A percentile compares a stretch with the other conserved stretches of the same genome.
Evolutionary conservation across 2,888 invertebrate genomes (phyloP).

Genomic region (Lingula anatina): DNA sequence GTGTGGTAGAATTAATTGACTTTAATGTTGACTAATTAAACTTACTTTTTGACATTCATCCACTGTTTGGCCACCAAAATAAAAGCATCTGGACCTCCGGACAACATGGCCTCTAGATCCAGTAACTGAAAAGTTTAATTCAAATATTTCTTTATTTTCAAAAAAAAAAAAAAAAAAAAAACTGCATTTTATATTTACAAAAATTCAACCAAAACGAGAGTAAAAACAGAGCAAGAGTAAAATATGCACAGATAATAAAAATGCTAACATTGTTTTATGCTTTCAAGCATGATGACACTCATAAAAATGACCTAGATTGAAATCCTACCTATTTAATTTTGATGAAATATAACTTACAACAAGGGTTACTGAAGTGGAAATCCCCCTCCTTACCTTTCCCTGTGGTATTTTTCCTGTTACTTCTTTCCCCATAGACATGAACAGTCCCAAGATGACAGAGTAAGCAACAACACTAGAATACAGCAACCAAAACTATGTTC

Average conservation of each 20-base stretch:
- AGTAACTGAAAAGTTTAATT: conserved; percentile 20
- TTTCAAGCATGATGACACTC: too few species aligned
- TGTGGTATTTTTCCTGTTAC: conserved; percentile 35
- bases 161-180: not conserved
- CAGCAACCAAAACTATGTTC: not conserved
- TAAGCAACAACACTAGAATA: conserved; percentile 37
- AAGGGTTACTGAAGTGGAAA: too few species aligned
- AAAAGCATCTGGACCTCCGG: conserved; percentile 43
- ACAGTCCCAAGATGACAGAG: conserved; percentile 35
- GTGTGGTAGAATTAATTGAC: not conserved
- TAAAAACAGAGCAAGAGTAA: too few species aligned
- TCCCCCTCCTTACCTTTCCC: conserved; percentile 30
- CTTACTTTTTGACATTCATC: conserved; percentile 37
- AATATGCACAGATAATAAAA: too few species aligned
- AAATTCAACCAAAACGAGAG: too few species aligned
- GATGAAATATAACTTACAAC: not conserved
- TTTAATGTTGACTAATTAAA: not conserved
- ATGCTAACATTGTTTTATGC: too few species aligned
- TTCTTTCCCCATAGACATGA: conserved; percentile 39
- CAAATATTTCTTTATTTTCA: not conserved
- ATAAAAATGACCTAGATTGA: too few species aligned
- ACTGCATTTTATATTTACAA: too few species aligned
- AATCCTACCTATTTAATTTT: not conserved
- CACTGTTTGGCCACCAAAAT: conserved; percentile 38
- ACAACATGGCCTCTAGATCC: conserved; percentile 39